A percentile compares a stretch with the other conserved stretches of the same genome.
These are phyloP conservation scores for Resseliella maxima DNA, from an alignment of 2,888 invertebrate species.

Conservation along the genomic window DNA sequence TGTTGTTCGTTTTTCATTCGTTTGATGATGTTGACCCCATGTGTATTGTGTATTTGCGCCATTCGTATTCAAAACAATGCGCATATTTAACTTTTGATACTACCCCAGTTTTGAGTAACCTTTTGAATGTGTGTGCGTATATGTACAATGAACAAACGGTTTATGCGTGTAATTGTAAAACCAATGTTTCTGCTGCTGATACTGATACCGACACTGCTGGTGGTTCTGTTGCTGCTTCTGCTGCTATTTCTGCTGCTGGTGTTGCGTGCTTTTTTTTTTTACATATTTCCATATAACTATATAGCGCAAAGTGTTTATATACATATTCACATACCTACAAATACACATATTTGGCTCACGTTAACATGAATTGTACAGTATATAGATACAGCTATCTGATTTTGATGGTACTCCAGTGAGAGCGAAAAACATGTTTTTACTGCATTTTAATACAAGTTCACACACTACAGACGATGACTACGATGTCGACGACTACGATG, in stretches of 20 bases:
- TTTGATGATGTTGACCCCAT: constrained; percentile 5
- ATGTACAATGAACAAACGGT: background rate
- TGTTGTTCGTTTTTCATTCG: background rate
- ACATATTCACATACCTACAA: background rate
- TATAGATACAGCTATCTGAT: background rate
- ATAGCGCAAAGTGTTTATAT: background rate
- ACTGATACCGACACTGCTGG: background rate
- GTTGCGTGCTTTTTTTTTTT: constrained; percentile 23
- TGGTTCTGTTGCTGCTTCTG: background rate
- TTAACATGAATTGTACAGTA: background rate
- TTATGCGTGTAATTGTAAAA: background rate
- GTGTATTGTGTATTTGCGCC: constrained; percentile 45
- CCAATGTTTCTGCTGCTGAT: too few species aligned
- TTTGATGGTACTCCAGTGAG: constrained; percentile 26
- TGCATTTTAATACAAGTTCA: constrained; percentile 51
- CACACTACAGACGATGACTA: background rate
- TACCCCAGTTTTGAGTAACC: constrained; percentile 30
- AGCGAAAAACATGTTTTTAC: constrained; percentile 43
- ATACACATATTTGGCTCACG: background rate
- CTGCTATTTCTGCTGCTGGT: background rate
- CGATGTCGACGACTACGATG: background rate
- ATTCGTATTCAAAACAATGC: constrained; percentile 27
- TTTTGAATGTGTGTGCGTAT: background rate
- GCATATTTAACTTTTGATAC: constrained; percentile 51
- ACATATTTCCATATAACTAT: background rate